Percentiles rank a stretch among this genome's conserved stretches.
These are phyloP conservation scores for Pseudomyrmex cubaensis DNA, from an alignment of 1,140 invertebrate genomes.

Conservation along the genomic window DNA sequence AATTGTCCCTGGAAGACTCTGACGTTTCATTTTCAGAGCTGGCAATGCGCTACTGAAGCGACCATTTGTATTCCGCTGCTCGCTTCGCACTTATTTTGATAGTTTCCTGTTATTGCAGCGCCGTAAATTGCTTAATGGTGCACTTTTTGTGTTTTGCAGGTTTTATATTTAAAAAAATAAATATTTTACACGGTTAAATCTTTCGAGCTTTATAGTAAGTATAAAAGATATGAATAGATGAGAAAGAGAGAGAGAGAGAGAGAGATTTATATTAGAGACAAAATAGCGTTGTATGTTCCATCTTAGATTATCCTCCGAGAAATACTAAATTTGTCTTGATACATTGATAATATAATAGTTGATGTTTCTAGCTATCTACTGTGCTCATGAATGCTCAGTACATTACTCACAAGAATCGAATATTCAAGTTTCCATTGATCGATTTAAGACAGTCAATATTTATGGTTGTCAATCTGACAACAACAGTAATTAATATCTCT, in stretches of 20 bases:
- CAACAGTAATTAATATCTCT: constrained; percentile 43
- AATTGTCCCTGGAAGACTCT: constrained; percentile 68
- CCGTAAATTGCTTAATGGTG: constrained; percentile 37
- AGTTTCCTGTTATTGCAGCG: constrained; percentile 41
- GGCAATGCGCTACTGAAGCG: constrained; percentile 20
- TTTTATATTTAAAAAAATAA: not conserved
- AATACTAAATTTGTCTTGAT: constrained; percentile 20
- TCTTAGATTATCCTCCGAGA: constrained; percentile 7
- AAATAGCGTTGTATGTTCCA: constrained; percentile 4
- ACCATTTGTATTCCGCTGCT: constrained; percentile 61
- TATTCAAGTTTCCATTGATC: not conserved
- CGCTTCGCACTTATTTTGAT: constrained; percentile 13
- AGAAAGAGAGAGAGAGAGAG: not conserved
- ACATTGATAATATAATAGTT: constrained; percentile 36
- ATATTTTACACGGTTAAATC: too few species aligned
- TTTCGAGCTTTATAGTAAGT: not conserved
- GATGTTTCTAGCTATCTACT: constrained; percentile 17
- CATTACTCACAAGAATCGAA: constrained; percentile 1
- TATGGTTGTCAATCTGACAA: not conserved
- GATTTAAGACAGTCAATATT: not conserved
- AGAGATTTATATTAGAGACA: not conserved
- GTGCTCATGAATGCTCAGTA: constrained; percentile 2
- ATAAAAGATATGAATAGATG: not conserved
- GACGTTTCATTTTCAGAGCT: constrained; percentile 70
- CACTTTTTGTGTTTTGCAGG: not conserved